Conservation (phyloP, 2,888 invertebrate species). For the Eupelmus urozonus region DNA sequence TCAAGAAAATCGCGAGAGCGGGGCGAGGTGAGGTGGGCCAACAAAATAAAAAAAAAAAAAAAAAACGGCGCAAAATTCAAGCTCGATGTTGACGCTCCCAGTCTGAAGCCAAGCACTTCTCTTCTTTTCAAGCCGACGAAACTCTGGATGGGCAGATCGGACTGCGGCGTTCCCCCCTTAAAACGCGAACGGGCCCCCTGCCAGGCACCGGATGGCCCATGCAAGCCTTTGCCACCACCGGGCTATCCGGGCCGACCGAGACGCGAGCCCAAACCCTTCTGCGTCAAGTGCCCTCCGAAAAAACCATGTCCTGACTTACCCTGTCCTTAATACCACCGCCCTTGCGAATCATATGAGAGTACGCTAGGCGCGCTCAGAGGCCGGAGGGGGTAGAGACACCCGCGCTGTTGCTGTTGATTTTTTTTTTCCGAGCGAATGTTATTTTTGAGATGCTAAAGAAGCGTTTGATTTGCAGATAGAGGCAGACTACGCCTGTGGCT, state of each 20-base stretch:
- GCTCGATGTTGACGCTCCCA: too few relatives aligned
- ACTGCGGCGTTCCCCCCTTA: slow-evolving; percentile 66
- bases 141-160: slow-evolving; percentile 64
- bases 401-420: not conserved
- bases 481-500: too few relatives aligned
- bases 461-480: too few relatives aligned
- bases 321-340: not conserved
- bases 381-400: slow-evolving; percentile 43
- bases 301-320: slow-evolving; percentile 62
- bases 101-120: too few relatives aligned
- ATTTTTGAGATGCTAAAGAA: too few relatives aligned
- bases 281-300: slow-evolving; percentile 71
- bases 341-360: not conserved
- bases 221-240: slow-evolving; percentile 65
- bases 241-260: slow-evolving; percentile 67
- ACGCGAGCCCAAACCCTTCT: slow-evolving; percentile 67
- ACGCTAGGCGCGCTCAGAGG: slow-evolving; percentile 3
- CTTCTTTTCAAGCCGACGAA: slow-evolving; percentile 51
- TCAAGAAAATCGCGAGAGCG: not conserved
- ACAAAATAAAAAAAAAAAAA: too few relatives aligned
- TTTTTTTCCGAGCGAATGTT: not conserved
- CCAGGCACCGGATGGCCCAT: slow-evolving; percentile 68
- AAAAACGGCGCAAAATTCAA: slow-evolving; percentile 38
- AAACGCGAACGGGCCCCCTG: slow-evolving; percentile 66
- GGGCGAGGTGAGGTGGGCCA: slow-evolving; percentile 38